A percentile compares a stretch with the other conserved stretches of the same genome.
Conservation (phyloP, 2,888 invertebrate species). For the Agonum fuliginosum region DNA sequence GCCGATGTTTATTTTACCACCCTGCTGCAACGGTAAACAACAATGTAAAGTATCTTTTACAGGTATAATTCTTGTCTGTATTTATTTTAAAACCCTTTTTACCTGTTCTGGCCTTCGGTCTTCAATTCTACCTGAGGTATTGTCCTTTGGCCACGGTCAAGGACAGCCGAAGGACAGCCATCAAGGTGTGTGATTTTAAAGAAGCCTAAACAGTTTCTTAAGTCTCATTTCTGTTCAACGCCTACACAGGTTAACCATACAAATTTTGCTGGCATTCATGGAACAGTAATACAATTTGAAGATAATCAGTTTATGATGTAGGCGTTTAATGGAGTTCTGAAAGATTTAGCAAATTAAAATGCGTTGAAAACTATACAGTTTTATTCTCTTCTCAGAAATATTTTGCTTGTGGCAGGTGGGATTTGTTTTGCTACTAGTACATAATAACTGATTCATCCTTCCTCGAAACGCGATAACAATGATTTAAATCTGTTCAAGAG, state of each 20-base stretch:
- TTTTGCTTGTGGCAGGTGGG: too few relatives aligned
- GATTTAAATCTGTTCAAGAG: not conserved
- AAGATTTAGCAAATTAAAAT: too few relatives aligned
- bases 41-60: not conserved
- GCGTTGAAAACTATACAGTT: too few relatives aligned
- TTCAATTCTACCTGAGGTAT: not conserved
- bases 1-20: not conserved
- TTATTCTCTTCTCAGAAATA: too few relatives aligned
- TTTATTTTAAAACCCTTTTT: conserved; percentile 17
- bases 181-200: not conserved
- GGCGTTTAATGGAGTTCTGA: too few relatives aligned
- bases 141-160: conserved; percentile 12
- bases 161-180: conserved; percentile 15
- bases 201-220: not conserved
- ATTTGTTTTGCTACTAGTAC: too few relatives aligned
- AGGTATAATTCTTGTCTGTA: not conserved
- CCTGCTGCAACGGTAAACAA: not conserved
- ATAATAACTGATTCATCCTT: not conserved
- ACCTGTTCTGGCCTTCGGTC: conserved; percentile 13
- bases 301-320: too few relatives aligned
- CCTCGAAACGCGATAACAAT: not conserved
- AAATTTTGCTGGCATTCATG: too few relatives aligned
- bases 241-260: too few relatives aligned
- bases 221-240: not conserved
- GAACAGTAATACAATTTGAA: too few relatives aligned